phyloP scores from a whole-genome alignment of 1,140 invertebrate genomes.

The Macrostomum lignano region DNA sequence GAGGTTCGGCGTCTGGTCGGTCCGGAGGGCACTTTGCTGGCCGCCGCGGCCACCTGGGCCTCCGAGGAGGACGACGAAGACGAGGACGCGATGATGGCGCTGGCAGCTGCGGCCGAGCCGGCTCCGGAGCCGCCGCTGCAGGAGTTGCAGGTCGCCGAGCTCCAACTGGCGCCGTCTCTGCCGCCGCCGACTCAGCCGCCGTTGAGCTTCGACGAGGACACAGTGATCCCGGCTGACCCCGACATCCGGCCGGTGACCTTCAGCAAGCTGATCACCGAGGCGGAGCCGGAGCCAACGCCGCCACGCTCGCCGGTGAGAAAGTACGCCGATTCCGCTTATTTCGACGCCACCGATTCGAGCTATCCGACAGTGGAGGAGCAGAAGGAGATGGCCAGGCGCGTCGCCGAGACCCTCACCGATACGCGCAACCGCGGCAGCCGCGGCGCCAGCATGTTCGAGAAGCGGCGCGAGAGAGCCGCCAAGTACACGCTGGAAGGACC shows the following conservation, averaged over 20 bases:
- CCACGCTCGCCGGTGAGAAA: slow-evolving; percentile 50
- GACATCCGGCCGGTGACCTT: not conserved
- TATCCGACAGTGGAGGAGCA: slow-evolving; percentile 82
- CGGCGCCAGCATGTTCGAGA: slow-evolving; percentile 5
- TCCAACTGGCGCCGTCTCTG: too few species aligned
- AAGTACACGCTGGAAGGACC: slow-evolving; percentile 1
- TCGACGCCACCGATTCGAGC: slow-evolving; percentile 39
- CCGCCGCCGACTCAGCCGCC: too few species aligned
- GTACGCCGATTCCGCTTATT: slow-evolving; percentile 71
- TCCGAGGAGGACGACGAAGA: too few species aligned
- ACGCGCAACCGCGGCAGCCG: not conserved
- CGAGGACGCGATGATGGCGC: too few species aligned
- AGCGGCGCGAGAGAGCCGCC: slow-evolving; percentile 1
- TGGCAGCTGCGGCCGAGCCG: too few species aligned
- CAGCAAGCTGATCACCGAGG: not conserved
- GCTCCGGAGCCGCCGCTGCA: too few species aligned
- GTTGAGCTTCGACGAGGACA: too few species aligned
- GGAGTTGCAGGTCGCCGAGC: too few species aligned
- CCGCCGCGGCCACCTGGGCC: too few species aligned
- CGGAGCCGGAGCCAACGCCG: too few species aligned
- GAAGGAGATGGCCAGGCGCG: slow-evolving; percentile 50
- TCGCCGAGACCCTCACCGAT: not conserved
- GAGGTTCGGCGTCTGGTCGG: too few species aligned
- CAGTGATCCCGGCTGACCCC: not conserved
- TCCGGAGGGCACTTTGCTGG: too few species aligned